These are phyloP conservation scores for Takifugu bimaculatus DNA, from an alignment of 2,113 vertebrate species.

Conservation along the genomic window DNA sequence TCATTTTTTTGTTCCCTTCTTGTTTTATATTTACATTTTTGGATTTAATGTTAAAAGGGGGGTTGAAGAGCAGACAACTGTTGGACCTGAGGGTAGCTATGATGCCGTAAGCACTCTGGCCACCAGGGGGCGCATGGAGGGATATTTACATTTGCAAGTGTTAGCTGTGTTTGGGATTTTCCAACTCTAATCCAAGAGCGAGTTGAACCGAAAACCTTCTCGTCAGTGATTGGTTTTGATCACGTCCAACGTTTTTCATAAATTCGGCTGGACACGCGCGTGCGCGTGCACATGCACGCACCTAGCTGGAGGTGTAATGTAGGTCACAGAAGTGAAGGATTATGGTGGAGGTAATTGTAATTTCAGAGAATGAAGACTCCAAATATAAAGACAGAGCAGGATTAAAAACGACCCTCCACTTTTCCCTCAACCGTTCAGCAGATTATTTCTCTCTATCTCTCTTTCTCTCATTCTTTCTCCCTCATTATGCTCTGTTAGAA, in stretches of 20 bases:
- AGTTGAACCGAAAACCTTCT: slow-evolving; percentile 1
- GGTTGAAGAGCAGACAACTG: no score
- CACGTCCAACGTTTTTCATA: slow-evolving; percentile 34
- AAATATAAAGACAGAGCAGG: slow-evolving; percentile 49
- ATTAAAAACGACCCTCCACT: slow-evolving; percentile 43
- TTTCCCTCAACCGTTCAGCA: slow-evolving; percentile 25
- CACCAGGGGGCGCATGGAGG: slow-evolving; percentile 35
- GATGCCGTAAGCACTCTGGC: not conserved
- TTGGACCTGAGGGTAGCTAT: no score
- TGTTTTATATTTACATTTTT: no score
- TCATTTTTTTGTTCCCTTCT: no score
- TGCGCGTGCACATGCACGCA: not conserved
- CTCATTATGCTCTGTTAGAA: not conserved
- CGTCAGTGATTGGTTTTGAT: slow-evolving; percentile 48
- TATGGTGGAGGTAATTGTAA: slow-evolving; percentile 65
- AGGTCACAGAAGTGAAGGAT: slow-evolving; percentile 53
- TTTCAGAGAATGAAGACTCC: slow-evolving; percentile 52
- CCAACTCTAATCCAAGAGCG: slow-evolving; percentile 43
- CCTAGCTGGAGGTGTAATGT: slow-evolving; percentile 31
- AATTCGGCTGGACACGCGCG: not conserved
- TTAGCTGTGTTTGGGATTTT: slow-evolving; percentile 24
- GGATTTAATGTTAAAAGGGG: no score
- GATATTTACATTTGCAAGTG: not conserved
- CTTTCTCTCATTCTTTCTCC: not conserved
- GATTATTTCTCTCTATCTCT: slow-evolving; percentile 15